Base-by-base conservation (phyloP, 2,888 invertebrate genomes). In the Xestoiulus laeticollis region DNA sequence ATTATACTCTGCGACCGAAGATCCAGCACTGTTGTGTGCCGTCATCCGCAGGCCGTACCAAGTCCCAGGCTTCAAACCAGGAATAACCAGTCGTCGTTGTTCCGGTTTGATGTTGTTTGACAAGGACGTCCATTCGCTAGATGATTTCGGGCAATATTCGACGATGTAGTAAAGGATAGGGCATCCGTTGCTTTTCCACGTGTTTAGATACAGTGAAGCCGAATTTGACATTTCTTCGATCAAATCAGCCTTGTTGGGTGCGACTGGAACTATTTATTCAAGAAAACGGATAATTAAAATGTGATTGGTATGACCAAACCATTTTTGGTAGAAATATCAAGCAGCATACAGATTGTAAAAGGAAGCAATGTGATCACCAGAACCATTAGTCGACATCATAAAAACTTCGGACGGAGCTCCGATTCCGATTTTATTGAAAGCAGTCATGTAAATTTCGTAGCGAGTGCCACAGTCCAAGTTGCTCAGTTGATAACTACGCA, bases 401-500 rank as follows among this genome's bases (percentile, higher is more conserved):
- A 88, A 19, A 43, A 82, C 30, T 38, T 85, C 86, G 4, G 88
- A 88, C 3, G 85, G 68, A 0, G 33, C 90, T 26, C 90, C 89
- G n/a, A 89, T 87, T 8, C 90, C 90, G 38, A 89, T 90, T 22
- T 89, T 89, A 83, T 90, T 90, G 10, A 89, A 87, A 2, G 90
- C 90, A 0, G 89, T 89, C 30, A 90, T 89, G 84, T 89, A 90
- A 16, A 90, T 88, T 86, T 90, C 89, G 86, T 90, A 90, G 1
- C 88, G 85, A 32, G 87, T 88, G 26, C 89, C 89, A 16, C 89
- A 87, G n/a, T 90, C 89, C 33, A 90, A 44, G 38, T 88, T 89
- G n/a, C 86, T 88, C 44, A 90, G 33, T 1, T 86, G 87, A 88
- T 90, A 90, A 4, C 86, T 88, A 14, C 86, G 78, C 19, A 78